These are phyloP conservation scores for Platyura marginata DNA, from an alignment of 1,140 invertebrate species.

Conservation along the genomic window DNA sequence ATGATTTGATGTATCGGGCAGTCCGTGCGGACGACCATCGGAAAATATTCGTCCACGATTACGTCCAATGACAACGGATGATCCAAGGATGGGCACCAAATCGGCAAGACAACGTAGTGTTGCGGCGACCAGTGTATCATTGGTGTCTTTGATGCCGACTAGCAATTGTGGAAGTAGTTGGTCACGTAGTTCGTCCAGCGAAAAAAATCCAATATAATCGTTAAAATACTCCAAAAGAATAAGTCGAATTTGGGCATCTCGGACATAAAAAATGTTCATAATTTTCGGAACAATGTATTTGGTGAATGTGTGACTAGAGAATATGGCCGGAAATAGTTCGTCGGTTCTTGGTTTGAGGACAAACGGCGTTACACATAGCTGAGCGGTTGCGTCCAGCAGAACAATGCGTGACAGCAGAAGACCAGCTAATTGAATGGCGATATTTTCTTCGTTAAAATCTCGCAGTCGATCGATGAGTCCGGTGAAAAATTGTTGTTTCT, in stretches of 20 bases:
- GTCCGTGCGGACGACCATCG: constrained; percentile 46
- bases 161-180: constrained; percentile 58
- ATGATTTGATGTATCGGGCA: constrained; percentile 9
- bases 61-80: constrained; percentile 55
- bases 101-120: constrained; percentile 62
- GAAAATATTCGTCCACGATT: constrained; percentile 61
- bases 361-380: constrained; percentile 50
- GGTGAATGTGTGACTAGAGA: constrained; percentile 43
- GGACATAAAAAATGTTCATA: constrained; percentile 54
- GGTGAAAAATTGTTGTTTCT: constrained; percentile 59
- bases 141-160: constrained; percentile 62
- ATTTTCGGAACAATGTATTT: constrained; percentile 50
- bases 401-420: constrained; percentile 65
- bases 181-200: constrained; percentile 43
- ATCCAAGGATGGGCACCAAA: constrained; percentile 60
- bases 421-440: constrained; percentile 55
- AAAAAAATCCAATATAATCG: constrained; percentile 46
- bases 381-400: constrained; percentile 56
- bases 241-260: constrained; percentile 52
- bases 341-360: constrained; percentile 46
- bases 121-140: constrained; percentile 57
- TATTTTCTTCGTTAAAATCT: constrained; percentile 51
- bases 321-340: constrained; percentile 28
- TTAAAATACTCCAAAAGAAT: constrained; percentile 51
- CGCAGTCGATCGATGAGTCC: constrained; percentile 41